phyloP scores from a whole-genome alignment of 2,888 invertebrate species.

The Caenorhabditis sp. region DNA sequence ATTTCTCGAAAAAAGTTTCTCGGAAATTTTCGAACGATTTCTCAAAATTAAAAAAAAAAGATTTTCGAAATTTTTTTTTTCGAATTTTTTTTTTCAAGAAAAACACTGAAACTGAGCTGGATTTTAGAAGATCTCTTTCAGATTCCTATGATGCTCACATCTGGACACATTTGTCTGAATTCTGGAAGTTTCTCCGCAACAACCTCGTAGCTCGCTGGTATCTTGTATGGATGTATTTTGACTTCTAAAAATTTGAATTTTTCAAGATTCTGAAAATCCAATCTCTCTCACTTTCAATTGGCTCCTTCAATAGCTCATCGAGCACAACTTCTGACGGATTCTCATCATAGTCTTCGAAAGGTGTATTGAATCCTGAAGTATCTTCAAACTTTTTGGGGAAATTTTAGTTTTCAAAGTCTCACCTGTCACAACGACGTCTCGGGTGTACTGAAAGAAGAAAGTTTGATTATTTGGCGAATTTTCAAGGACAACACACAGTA shows the following conservation, averaged over 20 bases:
- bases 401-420: background rate
- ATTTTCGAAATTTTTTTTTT: too few relatives aligned
- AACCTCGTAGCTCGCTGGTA: constrained; percentile 51
- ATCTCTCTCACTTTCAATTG: constrained; percentile 42
- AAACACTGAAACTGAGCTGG: too few relatives aligned
- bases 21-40: too few relatives aligned
- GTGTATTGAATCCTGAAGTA: constrained; percentile 63
- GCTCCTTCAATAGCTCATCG: constrained; percentile 45
- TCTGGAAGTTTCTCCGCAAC: constrained; percentile 48
- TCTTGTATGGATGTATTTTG: constrained; percentile 31
- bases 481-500: too few relatives aligned
- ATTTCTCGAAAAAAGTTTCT: too few relatives aligned
- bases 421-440: constrained; percentile 23
- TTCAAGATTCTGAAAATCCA: background rate
- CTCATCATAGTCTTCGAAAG: constrained; percentile 58
- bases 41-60: too few relatives aligned
- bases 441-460: constrained; percentile 1
- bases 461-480: too few relatives aligned
- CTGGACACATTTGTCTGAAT: constrained; percentile 51
- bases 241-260: constrained; percentile 32
- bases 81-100: too few relatives aligned
- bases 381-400: background rate
- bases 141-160: constrained; percentile 25
- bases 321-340: constrained; percentile 67
- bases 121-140: too few relatives aligned